These are phyloP conservation scores for Halocaridina rubra DNA, from an alignment of 2,888 invertebrate species.

Conservation along the genomic window DNA sequence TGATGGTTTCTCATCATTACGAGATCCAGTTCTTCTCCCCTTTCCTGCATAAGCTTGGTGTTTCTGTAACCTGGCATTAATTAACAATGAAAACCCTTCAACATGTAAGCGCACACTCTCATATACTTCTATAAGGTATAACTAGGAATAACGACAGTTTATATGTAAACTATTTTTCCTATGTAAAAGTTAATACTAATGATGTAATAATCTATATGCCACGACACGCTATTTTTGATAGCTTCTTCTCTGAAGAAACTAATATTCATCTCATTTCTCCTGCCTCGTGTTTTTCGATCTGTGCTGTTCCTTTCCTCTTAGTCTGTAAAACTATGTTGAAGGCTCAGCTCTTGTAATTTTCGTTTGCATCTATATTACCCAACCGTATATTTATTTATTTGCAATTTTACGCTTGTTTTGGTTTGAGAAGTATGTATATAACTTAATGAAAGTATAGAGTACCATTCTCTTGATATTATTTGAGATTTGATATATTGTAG, in stretches of 20 bases:
- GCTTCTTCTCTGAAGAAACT: slow-evolving; percentile 54
- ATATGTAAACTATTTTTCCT: slow-evolving; percentile 55
- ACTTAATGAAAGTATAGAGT: no score
- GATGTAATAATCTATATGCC: slow-evolving; percentile 51
- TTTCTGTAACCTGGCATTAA: no score
- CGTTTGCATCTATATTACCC: neutral
- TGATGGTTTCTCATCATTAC: no score
- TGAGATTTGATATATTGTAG: no score
- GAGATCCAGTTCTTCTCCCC: no score
- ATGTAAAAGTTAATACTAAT: slow-evolving; percentile 18
- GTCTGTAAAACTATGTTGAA: no score
- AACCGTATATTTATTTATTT: no score
- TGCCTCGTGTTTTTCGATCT: slow-evolving; percentile 1
- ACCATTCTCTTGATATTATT: no score
- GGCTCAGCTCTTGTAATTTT: no score
- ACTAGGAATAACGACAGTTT: slow-evolving; percentile 48
- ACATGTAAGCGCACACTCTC: slow-evolving; percentile 26
- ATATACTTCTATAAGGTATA: slow-evolving; percentile 10
- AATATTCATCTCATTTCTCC: slow-evolving; percentile 27
- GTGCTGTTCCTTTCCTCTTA: neutral
- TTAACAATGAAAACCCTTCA: neutral
- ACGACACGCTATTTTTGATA: slow-evolving; percentile 54
- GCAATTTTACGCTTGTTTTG: no score
- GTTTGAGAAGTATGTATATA: no score
- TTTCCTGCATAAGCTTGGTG: no score